Evolutionary conservation across 2,888 invertebrate species (phyloP), one percentile per base, ranked within the genome.

Genomic region (Galeopsomyia nigrocyanea): DNA sequence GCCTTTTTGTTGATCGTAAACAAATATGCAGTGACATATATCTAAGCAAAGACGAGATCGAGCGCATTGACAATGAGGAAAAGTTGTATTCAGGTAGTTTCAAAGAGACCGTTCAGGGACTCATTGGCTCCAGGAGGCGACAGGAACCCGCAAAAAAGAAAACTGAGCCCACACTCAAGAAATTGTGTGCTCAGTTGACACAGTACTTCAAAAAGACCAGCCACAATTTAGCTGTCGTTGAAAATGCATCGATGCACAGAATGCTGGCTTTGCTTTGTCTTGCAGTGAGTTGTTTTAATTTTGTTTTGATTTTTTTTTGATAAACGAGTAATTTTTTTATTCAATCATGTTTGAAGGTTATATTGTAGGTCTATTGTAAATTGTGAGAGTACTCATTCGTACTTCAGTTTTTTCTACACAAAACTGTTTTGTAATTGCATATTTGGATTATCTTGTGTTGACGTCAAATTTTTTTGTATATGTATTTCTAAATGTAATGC

Each of bases 231-330:
- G 78, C 80, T 16, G 79, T 79, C 22, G 72, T 82, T 3, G 83
- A 82, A 70, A 80, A 80, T 69, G 55, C 79, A 3, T 79, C 74
- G 68, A 74, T 82, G 1, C 80, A 78, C 65, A 84, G 81, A 76
- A 80, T 83, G 77, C 57, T 82, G 19, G 85, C 83, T 2, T n/a
- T 60, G 2, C 22, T 55, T 3, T 72, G 50, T 5, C 64, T 77
- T 3, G 65, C 68, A 22, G 71, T 75, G 26, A 75, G 65, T 68
- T 46, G 26, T 39, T 64, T 64, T 69, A 53, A 50, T 49, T 64
- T 64, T 69, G 22, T 63, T 39, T 53, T 13, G 17, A 68, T 62
- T 60, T 55, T 53, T 55, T 26, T 62, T 67, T 53, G 60, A 53
- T 47, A 53, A 58, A 14, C 14, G 17, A 5, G 26, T 2, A 17